Evolutionary conservation across 1,140 invertebrate species (phyloP).

Genomic region (Sarcophaga peregrina): DNA sequence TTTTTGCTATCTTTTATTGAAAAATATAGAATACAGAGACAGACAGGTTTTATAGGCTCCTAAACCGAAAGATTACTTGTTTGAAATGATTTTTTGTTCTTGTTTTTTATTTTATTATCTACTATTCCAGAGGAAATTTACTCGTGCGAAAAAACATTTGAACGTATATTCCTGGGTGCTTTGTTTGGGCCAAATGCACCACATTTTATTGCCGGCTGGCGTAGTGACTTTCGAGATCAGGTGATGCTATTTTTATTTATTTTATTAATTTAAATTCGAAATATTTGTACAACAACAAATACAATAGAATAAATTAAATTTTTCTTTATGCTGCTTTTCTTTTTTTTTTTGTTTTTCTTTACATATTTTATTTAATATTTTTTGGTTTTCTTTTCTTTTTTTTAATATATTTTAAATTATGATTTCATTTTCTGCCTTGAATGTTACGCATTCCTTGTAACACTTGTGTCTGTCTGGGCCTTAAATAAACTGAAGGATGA

Average conservation of each 20-base stretch:
- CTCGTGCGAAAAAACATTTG: conserved; percentile 82
- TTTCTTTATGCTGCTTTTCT: background rate
- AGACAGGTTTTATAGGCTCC: too few species aligned
- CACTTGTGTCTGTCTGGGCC: background rate
- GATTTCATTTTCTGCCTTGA: background rate
- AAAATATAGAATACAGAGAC: too few species aligned
- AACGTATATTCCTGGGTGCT: conserved; percentile 80
- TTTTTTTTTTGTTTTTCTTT: background rate
- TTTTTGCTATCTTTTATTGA: too few species aligned
- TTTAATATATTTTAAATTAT: background rate
- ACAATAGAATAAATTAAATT: background rate
- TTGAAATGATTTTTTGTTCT: too few species aligned
- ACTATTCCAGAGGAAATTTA: conserved; percentile 73
- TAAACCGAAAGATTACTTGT: too few species aligned
- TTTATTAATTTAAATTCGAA: background rate
- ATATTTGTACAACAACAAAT: background rate
- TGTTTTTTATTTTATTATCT: background rate
- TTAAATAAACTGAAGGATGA: conserved; percentile 70
- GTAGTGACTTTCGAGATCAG: conserved; percentile 80
- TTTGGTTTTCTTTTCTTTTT: background rate
- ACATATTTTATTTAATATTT: conserved; percentile 19
- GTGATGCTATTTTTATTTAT: conserved; percentile 48
- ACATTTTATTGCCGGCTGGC: conserved; percentile 83
- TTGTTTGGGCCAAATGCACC: conserved; percentile 82
- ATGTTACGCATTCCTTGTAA: background rate